Evolutionary conservation across 2,888 invertebrate species (phyloP), one percentile per base, ranked within the genome.

Genomic region (Mesorhabditis spiculigera): DNA sequence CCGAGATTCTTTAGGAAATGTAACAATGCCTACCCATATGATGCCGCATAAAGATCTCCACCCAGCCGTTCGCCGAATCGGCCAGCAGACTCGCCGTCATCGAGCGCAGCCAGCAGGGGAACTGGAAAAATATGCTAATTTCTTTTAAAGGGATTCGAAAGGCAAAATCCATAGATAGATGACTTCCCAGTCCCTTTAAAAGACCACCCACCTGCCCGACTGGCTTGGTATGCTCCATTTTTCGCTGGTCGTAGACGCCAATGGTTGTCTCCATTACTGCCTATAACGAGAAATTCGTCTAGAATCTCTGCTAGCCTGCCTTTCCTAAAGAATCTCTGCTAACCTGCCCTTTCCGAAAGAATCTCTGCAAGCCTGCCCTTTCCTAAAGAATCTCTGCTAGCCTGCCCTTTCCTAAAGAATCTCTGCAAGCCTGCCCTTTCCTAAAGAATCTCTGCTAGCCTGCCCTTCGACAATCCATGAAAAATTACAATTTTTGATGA

Each of bases 71-170:
- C 58, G 58, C 58, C 58, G 58, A 13, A 3, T 50, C 58, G 8
- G 58, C 58, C 58, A 50, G n/a, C 58, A 50, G n/a, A 50, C 58
- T 50, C 8, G 58, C 58, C 58, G 58, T 50, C 58, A 50, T 50
- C 58, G 58, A 50, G 58, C 58, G 58, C 8, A 50, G 8, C 58
- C 58, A 50, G n/a, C 58, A 13, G 8, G 58, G 58, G 8, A 50
- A 50, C 58, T 50, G 3, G 3, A 13, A 50, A 50, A 50, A n/a
- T n/a, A n/a, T n/a, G 58, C 8, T 28, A 50, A 13, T 50, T 50
- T 50, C 1, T 50, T n/a, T 50, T 13, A n/a, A 50, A 10, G n/a
- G 8, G 58, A 1, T 2, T 50, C 3, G 1, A 3, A 28, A 28
- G 1, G 28, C 28, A 28, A 28, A 28, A 28, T 28, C 28, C 28